These are phyloP conservation scores for Trochalopteron elliotii DNA, from an alignment of 2,113 vertebrate species.

Conservation along the genomic window DNA sequence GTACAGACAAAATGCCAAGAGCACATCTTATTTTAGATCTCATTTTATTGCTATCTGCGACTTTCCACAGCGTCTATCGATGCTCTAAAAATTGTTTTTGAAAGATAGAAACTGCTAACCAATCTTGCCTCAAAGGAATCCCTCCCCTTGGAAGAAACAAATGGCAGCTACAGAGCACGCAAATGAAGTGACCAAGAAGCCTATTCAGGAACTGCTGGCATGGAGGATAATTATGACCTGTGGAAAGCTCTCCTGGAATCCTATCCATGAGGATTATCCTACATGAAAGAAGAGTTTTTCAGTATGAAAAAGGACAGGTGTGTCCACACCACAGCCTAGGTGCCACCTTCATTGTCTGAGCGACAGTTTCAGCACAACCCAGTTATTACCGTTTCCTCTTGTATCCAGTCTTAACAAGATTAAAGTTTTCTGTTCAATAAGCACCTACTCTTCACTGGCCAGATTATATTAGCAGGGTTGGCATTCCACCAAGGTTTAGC, in stretches of 20 bases:
- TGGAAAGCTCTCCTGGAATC: conserved; percentile 59
- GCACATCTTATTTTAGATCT: not conserved
- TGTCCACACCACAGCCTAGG: conserved; percentile 8
- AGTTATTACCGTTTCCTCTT: conserved; percentile 49
- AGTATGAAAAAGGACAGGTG: conserved; percentile 62
- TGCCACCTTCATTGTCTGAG: conserved; percentile 42
- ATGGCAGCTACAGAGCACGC: not conserved
- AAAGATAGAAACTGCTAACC: not conserved
- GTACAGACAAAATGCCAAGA: not conserved
- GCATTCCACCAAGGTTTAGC: conserved; percentile 45
- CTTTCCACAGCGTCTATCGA: not conserved
- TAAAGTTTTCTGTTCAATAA: conserved; percentile 50
- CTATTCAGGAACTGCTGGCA: conserved; percentile 3
- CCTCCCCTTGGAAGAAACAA: not conserved
- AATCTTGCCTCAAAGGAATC: not conserved
- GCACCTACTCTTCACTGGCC: not conserved
- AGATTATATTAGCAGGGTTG: conserved; percentile 30
- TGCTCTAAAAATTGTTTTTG: not conserved
- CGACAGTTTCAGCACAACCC: conserved; percentile 34
- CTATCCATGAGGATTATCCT: conserved; percentile 52
- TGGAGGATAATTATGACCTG: conserved; percentile 44
- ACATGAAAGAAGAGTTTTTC: conserved; percentile 49
- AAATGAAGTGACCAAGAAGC: not conserved
- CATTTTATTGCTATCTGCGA: not conserved
- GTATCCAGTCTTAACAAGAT: conserved; percentile 52